Conservation (phyloP, 30 jellyfish, hydroid and myxozoan species). For the Sanderia malayensis region DNA sequence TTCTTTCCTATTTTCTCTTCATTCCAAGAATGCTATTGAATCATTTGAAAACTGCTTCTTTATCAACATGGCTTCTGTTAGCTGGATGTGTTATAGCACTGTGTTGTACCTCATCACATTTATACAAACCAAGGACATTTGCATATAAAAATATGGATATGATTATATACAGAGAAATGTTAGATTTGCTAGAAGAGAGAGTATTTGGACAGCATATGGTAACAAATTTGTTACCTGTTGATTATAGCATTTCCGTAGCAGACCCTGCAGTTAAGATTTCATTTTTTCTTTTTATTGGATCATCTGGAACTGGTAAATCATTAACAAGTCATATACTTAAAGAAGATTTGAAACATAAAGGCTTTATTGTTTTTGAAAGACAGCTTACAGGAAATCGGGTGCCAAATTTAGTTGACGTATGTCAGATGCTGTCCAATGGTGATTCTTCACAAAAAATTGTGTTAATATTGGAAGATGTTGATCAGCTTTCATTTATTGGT, state of each 20-base stretch:
- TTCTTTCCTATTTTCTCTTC: neutral
- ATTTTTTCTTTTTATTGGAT: constrained; percentile 30
- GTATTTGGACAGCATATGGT: constrained; percentile 41
- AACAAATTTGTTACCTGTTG: neutral
- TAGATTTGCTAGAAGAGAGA: neutral
- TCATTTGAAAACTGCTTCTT: neutral
- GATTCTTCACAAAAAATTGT: neutral
- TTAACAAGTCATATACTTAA: constrained; percentile 23
- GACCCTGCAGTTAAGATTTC: neutral
- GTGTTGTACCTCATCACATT: neutral
- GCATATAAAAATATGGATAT: neutral
- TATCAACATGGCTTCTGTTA: neutral
- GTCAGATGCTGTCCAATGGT: neutral
- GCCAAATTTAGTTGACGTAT: neutral
- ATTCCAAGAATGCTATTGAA: neutral
- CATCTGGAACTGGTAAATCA: constrained; percentile 52
- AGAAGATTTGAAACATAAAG: neutral
- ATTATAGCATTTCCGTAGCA: neutral
- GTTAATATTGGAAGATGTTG: constrained; percentile 4
- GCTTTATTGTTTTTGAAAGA: neutral
- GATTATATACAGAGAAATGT: neutral
- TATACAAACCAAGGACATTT: neutral
- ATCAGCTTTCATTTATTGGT: neutral
- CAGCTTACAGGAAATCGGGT: neutral
- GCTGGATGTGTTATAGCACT: neutral